Evolutionary conservation across 2,113 vertebrate genomes (phyloP), one percentile per base, ranked within the genome.

Genomic region (Salminus brasiliensis): DNA sequence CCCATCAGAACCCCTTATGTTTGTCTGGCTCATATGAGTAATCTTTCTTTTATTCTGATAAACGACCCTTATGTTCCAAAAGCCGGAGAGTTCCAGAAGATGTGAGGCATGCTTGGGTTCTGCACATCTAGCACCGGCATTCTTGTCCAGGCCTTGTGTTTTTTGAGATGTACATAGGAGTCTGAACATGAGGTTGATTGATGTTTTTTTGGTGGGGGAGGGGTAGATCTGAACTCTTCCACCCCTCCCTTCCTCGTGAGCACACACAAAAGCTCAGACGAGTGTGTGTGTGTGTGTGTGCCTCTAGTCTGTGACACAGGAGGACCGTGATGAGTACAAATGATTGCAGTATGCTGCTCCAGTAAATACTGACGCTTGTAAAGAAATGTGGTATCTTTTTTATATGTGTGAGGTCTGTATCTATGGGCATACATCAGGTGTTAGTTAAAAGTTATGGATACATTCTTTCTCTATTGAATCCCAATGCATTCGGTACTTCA

Each of bases 191-290:
- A n/a, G 72, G 78, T 73, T 67, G 68, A 65, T 78, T 80, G 78
- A 84, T 79, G 66, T 78, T 82, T 81, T 79, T 83, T 70, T 25
- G 12, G 30, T 65, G 67, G 77, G 78, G 83, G 79, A 71, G 76
- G 79, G 78, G 78, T 13, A 36, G n/a, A 49, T 78, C 75, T 84
- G 83, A 81, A 81, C 83, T 81, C 83, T 69, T 74, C 78, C 82
- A 80, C 69, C 78, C 62, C 53, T 52, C 70, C 29, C 49, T 81
- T 81, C 70, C 78, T 81, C 74, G 78, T 68, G 72, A 76, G 45
- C 83, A 84, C 71, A 83, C 82, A 84, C 70, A 81, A 84, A 81
- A 74, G 69, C 74, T 70, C 63, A 81, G 74, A 81, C 53, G 52
- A 72, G 25, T 72, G 43, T 74, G 55, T 71, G 67, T 68, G 67